Conservation (phyloP, 2,113 vertebrate species). For the Cavia porcellus region DNA sequence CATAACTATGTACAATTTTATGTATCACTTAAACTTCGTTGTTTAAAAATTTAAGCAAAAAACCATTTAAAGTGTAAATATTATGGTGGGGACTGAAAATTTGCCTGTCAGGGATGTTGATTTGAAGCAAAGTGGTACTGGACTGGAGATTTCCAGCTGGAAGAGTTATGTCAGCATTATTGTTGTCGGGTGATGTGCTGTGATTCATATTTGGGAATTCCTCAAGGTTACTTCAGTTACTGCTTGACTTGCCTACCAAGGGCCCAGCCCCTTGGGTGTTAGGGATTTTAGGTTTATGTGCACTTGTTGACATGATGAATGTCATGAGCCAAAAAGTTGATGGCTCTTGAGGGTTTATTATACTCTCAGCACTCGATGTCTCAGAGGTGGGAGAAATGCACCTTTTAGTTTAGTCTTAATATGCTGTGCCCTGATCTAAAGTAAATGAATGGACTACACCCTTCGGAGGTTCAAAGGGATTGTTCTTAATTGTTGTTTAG, state of each 20-base stretch:
- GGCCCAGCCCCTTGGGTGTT: background rate
- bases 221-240: constrained; percentile 5
- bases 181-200: background rate
- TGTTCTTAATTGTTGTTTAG: constrained; percentile 73
- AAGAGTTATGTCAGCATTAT: background rate
- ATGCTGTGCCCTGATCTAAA: constrained; percentile 49
- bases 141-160: background rate
- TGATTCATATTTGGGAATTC: constrained; percentile 37
- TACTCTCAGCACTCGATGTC: background rate
- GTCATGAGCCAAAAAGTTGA: background rate
- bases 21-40: background rate
- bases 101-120: background rate
- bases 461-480: constrained; percentile 67
- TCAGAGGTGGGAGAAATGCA: background rate
- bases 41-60: constrained; percentile 46
- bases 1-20: background rate
- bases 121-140: background rate
- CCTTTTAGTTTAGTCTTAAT: constrained; percentile 56
- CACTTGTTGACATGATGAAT: background rate
- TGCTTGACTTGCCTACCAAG: background rate
- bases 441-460: constrained; percentile 34
- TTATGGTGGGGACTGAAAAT: background rate
- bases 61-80: background rate
- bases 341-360: background rate
- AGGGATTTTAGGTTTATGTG: background rate